These are phyloP conservation scores for Bombus turneri DNA, from an alignment of 1,140 invertebrate genomes.

Conservation along the genomic window DNA sequence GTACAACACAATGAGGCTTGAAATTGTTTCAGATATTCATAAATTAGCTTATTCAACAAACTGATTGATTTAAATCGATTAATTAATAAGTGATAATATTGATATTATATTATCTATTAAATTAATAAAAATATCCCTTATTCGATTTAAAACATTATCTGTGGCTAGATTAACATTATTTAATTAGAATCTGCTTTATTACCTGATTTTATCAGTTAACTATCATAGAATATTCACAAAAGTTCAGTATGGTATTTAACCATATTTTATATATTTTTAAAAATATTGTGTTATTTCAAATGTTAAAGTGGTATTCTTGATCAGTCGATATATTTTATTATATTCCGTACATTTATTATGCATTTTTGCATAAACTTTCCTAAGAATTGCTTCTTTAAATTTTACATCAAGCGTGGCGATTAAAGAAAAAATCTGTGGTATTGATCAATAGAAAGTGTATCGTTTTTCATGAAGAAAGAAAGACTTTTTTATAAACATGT, in stretches of 20 bases:
- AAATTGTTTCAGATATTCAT: neutral
- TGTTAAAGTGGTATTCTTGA: neutral
- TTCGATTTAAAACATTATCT: neutral
- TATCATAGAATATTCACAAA: too few relatives aligned
- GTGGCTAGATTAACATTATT: neutral
- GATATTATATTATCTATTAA: neutral
- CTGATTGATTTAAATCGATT: neutral
- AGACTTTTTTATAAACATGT: neutral
- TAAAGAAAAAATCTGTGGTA: neutral
- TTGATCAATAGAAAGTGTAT: too few relatives aligned
- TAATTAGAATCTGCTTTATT: neutral
- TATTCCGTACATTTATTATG: neutral
- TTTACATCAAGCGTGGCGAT: neutral
- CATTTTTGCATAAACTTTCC: too few relatives aligned
- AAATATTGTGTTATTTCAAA: neutral
- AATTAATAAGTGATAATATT: neutral
- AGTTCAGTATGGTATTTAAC: too few relatives aligned
- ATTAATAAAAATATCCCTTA: neutral
- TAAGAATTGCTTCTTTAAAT: too few relatives aligned
- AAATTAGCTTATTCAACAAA: neutral
- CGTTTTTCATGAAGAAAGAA: neutral
- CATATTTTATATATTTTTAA: neutral
- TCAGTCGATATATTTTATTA: neutral
- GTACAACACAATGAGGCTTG: neutral
- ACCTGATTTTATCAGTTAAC: too few relatives aligned